A percentile compares a stretch with the other conserved stretches of the same genome.
These are phyloP conservation scores for Ceyx margarethae DNA, from an alignment of 2,113 vertebrate species.

Conservation along the genomic window DNA sequence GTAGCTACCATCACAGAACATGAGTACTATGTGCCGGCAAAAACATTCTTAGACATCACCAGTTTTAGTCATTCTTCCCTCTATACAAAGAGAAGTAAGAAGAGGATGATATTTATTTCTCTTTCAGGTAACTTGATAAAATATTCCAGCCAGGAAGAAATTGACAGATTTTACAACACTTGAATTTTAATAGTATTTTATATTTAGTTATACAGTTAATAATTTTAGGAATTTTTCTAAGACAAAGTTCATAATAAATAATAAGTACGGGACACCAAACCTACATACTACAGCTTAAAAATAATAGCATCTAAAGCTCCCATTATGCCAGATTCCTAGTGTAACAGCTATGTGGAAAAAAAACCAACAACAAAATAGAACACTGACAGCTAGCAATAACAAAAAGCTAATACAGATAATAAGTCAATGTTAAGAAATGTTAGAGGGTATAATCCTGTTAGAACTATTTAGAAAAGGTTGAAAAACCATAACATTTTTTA, in stretches of 20 bases:
- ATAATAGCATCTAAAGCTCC: neutral
- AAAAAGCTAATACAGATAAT: neutral
- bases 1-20: neutral
- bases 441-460: neutral
- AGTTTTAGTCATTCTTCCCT: neutral
- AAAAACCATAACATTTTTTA: neutral
- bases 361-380: no score
- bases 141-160: neutral
- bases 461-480: neutral
- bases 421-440: neutral
- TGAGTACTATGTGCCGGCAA: neutral
- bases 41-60: neutral
- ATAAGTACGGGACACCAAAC: neutral
- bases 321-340: neutral
- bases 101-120: neutral
- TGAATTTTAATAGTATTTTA: neutral
- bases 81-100: neutral
- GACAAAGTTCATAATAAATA: neutral
- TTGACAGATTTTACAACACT: neutral
- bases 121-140: neutral
- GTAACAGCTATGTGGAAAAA: neutral
- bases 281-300: neutral
- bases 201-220: neutral
- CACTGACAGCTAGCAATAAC: neutral
- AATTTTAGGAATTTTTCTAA: neutral